Base-by-base conservation (phyloP, 2,888 invertebrate genomes). In the Leptopterna dolabrata region DNA sequence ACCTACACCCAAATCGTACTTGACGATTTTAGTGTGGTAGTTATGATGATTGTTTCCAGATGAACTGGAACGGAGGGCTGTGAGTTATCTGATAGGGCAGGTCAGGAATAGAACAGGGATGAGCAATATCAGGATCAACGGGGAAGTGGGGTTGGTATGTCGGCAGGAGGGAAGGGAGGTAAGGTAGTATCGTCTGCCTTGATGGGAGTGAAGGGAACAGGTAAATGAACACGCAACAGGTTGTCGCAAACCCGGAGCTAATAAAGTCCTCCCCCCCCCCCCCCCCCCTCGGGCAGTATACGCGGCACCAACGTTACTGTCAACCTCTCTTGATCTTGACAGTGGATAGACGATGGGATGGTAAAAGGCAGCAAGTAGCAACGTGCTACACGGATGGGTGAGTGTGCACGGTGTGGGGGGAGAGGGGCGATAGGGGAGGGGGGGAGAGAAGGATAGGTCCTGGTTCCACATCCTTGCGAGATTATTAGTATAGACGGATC, bases 221-320 rank as follows among this genome's bases (percentile, higher is more conserved):
- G 78, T 78, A 78, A 78, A 78, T 78, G 78, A 78, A 78, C 78
- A 43, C 16, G 78, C 78, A 78, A 78, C 78, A 78, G 78, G 78
- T 78, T 78, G 45, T 45, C 45, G 19, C 78, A 45, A 24, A 55
- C 9, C n/a, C 73, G 63, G 73, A 73, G 36, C 41, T 73, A 73
- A 73, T 73, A 73, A 73, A 73, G 73, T 73, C 73, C n/a, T 36
- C 7, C 36, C 36, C 36, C 36, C 2, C 36, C 2, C 36, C 36
- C 7, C 36, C 36, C 2, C 36, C 36, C 36, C 4, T 36, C 36
- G 7, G 63, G 11, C 63, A 63, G 63, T 63, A n/a, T n/a, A n/a
- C n/a, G n/a, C n/a, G n/a, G n/a, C n/a, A n/a, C n/a, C n/a, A n/a
- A n/a, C n/a, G n/a, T n/a, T n/a, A n/a, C n/a, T n/a, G n/a, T n/a